These are phyloP conservation scores for Anseranas semipalmata DNA, from an alignment of 2,113 vertebrate species.

Conservation along the genomic window DNA sequence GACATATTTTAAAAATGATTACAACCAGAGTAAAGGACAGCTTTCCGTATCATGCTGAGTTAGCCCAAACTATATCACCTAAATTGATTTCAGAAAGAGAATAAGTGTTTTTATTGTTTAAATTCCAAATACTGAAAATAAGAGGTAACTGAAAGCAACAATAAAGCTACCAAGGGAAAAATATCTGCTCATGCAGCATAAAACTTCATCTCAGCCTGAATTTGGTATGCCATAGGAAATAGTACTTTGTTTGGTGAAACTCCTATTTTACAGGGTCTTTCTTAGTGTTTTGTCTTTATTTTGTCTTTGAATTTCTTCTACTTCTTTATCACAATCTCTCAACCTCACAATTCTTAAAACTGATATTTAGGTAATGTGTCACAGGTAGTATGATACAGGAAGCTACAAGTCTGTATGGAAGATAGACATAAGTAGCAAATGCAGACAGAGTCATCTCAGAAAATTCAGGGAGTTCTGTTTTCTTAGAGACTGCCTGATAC, in stretches of 20 bases:
- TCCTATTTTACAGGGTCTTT: not conserved
- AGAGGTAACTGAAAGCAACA: constrained; percentile 5
- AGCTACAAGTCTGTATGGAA: not conserved
- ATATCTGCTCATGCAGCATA: not conserved
- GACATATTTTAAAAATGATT: constrained; percentile 54
- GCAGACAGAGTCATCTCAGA: not conserved
- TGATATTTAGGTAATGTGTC: not conserved
- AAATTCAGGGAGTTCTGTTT: not conserved
- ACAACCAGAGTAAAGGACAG: constrained; percentile 17
- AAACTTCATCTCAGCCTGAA: not conserved
- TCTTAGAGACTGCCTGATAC: not conserved
- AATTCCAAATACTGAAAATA: constrained; percentile 60
- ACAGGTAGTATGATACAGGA: not conserved
- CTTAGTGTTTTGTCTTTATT: not conserved
- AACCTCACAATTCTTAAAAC: not conserved
- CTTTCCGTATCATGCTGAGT: constrained; percentile 39
- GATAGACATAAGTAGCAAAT: not conserved
- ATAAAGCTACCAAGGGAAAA: not conserved
- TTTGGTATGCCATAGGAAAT: not conserved
- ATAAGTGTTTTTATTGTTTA: constrained; percentile 44
- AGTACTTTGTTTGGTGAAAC: not conserved
- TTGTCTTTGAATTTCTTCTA: not conserved
- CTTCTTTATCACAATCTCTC: not conserved
- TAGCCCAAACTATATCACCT: constrained; percentile 49
- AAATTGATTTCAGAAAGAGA: constrained; percentile 54